Conservation (phyloP, 2,797 vertebrate species). For the Astyanax mexicanus region DNA sequence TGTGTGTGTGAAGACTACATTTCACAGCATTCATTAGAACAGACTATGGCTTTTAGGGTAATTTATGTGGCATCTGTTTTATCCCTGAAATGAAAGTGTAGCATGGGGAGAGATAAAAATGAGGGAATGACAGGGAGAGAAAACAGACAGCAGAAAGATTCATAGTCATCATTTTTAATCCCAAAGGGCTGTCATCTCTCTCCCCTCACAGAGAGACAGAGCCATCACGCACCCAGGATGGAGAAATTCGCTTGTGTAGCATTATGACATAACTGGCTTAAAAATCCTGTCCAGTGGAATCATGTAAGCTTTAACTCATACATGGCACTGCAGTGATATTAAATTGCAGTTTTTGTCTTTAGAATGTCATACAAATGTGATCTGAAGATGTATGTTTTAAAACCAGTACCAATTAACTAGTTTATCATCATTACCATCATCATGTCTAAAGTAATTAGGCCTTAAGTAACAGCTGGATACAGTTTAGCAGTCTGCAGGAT, state of each 20-base stretch:
- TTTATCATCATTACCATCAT: too few relatives aligned
- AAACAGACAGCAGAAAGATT: neutral
- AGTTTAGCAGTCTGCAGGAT: too few relatives aligned
- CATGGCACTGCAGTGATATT: neutral
- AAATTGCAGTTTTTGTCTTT: too few relatives aligned
- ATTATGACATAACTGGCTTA: constrained; percentile 9
- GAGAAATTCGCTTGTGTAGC: neutral
- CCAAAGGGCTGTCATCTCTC: neutral
- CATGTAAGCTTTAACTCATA: neutral
- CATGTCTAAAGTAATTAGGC: too few relatives aligned
- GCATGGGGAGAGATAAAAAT: neutral
- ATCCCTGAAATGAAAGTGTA: neutral
- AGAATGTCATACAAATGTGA: too few relatives aligned
- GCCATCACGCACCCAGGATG: neutral
- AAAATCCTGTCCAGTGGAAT: constrained; percentile 1
- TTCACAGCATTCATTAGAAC: neutral
- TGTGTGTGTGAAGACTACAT: neutral
- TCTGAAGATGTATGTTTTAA: too few relatives aligned
- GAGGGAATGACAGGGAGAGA: neutral
- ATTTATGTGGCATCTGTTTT: neutral
- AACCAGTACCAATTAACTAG: too few relatives aligned
- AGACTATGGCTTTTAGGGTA: neutral
- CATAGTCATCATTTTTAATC: neutral
- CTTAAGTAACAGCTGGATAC: too few relatives aligned
- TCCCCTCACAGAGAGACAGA: neutral